Base-by-base conservation (phyloP, 2,113 vertebrate genomes). In the Bujurquina vittata region DNA sequence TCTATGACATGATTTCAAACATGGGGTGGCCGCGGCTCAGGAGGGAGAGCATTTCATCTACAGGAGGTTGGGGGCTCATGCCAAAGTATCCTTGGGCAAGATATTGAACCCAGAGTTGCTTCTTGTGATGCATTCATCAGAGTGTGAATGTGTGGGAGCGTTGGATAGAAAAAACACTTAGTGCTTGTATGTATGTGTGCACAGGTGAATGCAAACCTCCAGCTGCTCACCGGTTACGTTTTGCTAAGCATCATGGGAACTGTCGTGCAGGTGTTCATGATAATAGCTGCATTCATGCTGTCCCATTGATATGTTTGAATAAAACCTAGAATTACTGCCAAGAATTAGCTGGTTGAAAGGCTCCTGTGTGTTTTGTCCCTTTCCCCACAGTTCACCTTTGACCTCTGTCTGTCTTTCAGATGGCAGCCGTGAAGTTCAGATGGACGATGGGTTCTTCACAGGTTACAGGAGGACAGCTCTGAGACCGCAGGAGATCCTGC, bases 381-480 rank as follows among this genome's bases (percentile, higher is more conserved):
- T 69, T 23, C 49, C 23, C 15, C 23, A 29, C 23, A 4, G 18
- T 49, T 31, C 2, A 54, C 76, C 63, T 84, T 43, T 81, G 33
- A 81, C 61, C 57, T 63, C 22, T 18, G 43, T 81, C 11, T 69
- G 18, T 55, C 11, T 17, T 18, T 83, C 88, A 99, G 98, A 95
- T 9, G 96, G 96, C 18, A 94, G 78, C 69, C 96, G 96, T 18
- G 96, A 91, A 4, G 15, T 99, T 69, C 91, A 1, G 0, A 98
- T 99, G 97, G 97, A 99, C 52, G 95, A 96, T 15, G 87, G 91
- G 0, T 99, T 99, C 93, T 99, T 99, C 87, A 96, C 95, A 0
- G 96, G 94, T 15, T 99, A 99, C 94, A 96, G 98, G 75, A 97
- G 92, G 90, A 99, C 98, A 2, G 26, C 82, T 31, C 52, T 99